Base-by-base conservation (phyloP, 2,797 vertebrate genomes). In the Fringilla coelebs region DNA sequence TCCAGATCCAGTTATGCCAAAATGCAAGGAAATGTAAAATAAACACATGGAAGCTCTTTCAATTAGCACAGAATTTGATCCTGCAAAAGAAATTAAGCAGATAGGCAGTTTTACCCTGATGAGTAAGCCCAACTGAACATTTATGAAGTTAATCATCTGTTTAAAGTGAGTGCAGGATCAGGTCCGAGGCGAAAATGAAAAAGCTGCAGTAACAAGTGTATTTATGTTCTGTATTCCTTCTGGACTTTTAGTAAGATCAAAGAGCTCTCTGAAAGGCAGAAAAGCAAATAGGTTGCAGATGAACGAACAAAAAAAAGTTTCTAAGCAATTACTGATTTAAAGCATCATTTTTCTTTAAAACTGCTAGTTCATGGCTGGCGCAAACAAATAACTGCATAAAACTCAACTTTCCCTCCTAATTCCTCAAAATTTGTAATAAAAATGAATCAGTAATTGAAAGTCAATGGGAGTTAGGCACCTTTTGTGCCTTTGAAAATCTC, bases 401-500 rank as follows among this genome's bases (percentile, higher is more conserved):
- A 91, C 57, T 84, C 89, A 92, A 63, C 51, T 77, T 58, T 91
- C 65, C 32, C 51, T 87, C 85, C 41, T 82, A 92, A 96, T 91
- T 93, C 83, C 63, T 82, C 90, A 95, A 95, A 96, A 95, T 93
- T 94, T 0, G 8, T 89, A 75, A 76, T 94, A 93, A 93, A 96
- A 94, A 95, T 87, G 91, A 93, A 97, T 95, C 87, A 74, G 88
- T 94, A 96, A 95, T 96, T 96, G 94, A 93, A 96, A 93, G 94
- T 96, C 96, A 96, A 94, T 93, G 83, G 89, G 88, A 96, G 92
- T 95, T 96, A 94, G 94, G 91, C 89, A 97, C 94, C 95, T 96
- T 95, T 95, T 96, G 94, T 96, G 95, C 93, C 94, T 96, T 95
- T 97, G 96, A 97, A 97, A 97, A 93, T 96, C 96, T 97, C 94